phyloP scores from a whole-genome alignment of 2,113 vertebrate genomes.

The Oryzias melastigma region DNA sequence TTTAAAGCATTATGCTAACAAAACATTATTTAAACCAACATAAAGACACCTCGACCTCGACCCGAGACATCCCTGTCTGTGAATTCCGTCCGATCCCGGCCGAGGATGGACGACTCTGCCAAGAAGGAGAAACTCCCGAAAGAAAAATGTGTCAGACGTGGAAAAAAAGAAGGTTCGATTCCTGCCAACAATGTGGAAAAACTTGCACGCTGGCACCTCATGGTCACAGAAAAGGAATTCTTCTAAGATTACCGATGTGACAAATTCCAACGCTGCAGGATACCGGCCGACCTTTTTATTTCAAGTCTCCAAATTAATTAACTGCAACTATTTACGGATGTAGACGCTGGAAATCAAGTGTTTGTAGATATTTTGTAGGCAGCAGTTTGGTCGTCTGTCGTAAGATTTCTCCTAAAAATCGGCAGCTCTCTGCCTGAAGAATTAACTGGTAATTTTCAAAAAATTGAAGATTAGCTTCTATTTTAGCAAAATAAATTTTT shows the following conservation, averaged over 20 bases:
- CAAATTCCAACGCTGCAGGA: conserved; percentile 2
- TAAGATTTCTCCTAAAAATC: too few relatives aligned
- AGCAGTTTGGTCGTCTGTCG: too few relatives aligned
- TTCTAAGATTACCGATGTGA: conserved; percentile 6
- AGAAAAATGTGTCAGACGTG: not conserved
- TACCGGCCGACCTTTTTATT: not conserved
- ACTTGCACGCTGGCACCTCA: not conserved
- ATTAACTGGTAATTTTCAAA: too few relatives aligned
- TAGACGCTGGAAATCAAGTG: not conserved
- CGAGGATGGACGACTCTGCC: not conserved
- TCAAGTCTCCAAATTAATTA: conserved; percentile 11
- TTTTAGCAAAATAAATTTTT: too few relatives aligned
- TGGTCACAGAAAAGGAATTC: not conserved
- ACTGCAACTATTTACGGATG: conserved; percentile 1
- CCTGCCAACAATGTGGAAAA: conserved; percentile 3
- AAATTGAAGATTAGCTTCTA: too few relatives aligned
- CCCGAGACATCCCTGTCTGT: not conserved
- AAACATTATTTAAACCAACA: too few relatives aligned
- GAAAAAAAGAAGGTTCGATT: not conserved
- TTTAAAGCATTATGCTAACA: too few relatives aligned
- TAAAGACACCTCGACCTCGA: too few relatives aligned
- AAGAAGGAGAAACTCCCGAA: not conserved
- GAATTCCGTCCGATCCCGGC: not conserved
- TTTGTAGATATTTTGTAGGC: not conserved
- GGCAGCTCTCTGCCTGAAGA: too few relatives aligned